Conservation (phyloP, 2,888 invertebrate genomes). For the Athalia cordata region DNA sequence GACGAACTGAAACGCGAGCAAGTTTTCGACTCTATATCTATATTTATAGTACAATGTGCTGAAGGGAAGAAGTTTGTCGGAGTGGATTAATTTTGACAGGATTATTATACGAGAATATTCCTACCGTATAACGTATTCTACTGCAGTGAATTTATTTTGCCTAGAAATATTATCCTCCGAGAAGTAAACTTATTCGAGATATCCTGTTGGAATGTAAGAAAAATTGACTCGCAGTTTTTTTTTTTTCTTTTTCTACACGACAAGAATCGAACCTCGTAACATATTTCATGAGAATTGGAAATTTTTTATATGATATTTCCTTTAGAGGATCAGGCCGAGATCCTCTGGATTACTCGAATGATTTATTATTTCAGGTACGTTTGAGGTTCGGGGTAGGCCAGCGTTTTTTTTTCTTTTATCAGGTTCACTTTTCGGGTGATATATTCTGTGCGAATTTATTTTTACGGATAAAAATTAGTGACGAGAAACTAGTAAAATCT, state of each 20-base stretch:
- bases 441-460: background rate
- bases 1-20: too few species aligned
- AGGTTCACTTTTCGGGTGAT: background rate
- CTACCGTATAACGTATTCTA: too few species aligned
- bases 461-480: background rate
- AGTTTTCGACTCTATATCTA: too few species aligned
- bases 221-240: conserved; percentile 20
- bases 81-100: too few species aligned
- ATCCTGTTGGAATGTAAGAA: conserved; percentile 17
- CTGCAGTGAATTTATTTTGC: too few species aligned
- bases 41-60: too few species aligned
- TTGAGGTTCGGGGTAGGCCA: background rate
- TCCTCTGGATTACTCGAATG: background rate
- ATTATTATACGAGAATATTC: too few species aligned
- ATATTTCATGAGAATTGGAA: conserved; percentile 44
- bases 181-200: background rate
- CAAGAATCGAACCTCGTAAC: conserved; percentile 11
- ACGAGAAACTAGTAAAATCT: background rate
- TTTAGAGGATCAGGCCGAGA: conserved; percentile 3
- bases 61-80: too few species aligned
- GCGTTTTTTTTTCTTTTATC: background rate
- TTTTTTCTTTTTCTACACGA: background rate
- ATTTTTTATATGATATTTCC: conserved; percentile 36
- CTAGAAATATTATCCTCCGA: too few species aligned
- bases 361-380: background rate